A percentile compares a stretch with the other conserved stretches of the same genome.
These are phyloP conservation scores for Harlomillsia oculata DNA, from an alignment of 1,140 invertebrate species.

Conservation along the genomic window DNA sequence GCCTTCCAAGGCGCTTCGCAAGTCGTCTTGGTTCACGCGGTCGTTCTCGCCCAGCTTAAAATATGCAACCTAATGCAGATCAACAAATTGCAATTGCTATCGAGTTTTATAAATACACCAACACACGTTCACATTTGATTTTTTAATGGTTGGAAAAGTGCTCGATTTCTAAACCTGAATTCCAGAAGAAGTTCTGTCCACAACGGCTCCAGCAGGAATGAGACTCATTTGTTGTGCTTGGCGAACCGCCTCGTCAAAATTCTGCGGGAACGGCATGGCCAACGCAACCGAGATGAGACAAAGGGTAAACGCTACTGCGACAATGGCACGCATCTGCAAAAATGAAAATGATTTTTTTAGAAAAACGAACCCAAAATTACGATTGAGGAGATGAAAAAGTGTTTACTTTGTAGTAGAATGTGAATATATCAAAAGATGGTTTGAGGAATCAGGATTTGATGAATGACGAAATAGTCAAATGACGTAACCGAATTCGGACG, in stretches of 20 bases:
- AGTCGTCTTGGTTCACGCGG: conserved; percentile 17
- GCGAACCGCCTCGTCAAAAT: conserved; percentile 19
- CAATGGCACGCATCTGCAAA: conserved; percentile 1
- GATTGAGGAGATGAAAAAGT: too few species aligned
- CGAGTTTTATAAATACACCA: neutral
- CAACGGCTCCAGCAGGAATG: conserved; percentile 19
- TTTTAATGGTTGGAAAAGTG: neutral
- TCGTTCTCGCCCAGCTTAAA: conserved; percentile 25
- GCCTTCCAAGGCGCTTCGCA: conserved; percentile 16
- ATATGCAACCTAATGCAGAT: conserved; percentile 15
- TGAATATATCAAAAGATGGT: too few species aligned
- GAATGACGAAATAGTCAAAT: too few species aligned
- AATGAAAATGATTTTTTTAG: too few species aligned
- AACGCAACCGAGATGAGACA: neutral
- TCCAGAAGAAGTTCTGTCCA: conserved; percentile 20
- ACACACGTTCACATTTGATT: neutral
- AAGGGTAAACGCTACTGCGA: neutral
- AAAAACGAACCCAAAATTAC: too few species aligned
- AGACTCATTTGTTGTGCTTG: conserved; percentile 28
- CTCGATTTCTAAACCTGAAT: conserved; percentile 7
- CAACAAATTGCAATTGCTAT: neutral
- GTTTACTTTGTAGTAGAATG: too few species aligned
- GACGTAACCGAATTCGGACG: too few species aligned
- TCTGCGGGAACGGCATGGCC: conserved; percentile 20
- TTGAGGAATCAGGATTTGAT: too few species aligned